Base-by-base conservation (phyloP, 2,888 invertebrate species). In the Rhamphomyia laevipes region DNA sequence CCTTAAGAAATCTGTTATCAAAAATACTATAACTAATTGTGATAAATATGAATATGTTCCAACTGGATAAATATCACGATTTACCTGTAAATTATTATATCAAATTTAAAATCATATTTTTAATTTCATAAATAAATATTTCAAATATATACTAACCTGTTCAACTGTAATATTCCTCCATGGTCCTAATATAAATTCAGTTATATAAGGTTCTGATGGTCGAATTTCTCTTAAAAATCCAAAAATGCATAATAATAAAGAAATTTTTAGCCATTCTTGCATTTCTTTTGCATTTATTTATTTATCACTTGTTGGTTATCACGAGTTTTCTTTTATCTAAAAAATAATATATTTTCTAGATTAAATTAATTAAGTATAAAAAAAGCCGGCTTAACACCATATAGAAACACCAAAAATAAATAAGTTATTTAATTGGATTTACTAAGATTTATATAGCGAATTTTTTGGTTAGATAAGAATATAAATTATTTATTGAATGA, bases 191-290 rank as follows among this genome's bases (percentile, higher is more conserved):
- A 91, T 70, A 64, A 81, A 90, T 62, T 88, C 84, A 0, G 86
- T 85, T 13, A 90, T 77, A 62, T 84, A 91, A 0, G 89, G 87
- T 61, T 91, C 90, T 0, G 87, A 87, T 0, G 90, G 90, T n/a
- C 89, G 75, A 47, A 89, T 81, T 67, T 91, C 90, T 55, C 89
- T 81, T 37, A 90, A 70, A 57, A 86, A 81, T 9, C 90, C 90
- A 63, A 88, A 89, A 35, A 81, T 71, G 61, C 89, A 86, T 23
- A 90, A 70, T 46, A 87, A 67, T 27, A 84, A 70, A 0, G 85
- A 84, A 47, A 84, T 77, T 65, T 75, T 76, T 30, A 81, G 63
- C 88, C 88, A 89, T 58, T 74, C 61, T 56, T 65, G 59, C 68
- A 68, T 68, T 13, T 41, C 4, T 27, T 7, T 27, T 27, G 9